phyloP scores from a whole-genome alignment of 2,113 vertebrate species.

The Tichodroma muraria region DNA sequence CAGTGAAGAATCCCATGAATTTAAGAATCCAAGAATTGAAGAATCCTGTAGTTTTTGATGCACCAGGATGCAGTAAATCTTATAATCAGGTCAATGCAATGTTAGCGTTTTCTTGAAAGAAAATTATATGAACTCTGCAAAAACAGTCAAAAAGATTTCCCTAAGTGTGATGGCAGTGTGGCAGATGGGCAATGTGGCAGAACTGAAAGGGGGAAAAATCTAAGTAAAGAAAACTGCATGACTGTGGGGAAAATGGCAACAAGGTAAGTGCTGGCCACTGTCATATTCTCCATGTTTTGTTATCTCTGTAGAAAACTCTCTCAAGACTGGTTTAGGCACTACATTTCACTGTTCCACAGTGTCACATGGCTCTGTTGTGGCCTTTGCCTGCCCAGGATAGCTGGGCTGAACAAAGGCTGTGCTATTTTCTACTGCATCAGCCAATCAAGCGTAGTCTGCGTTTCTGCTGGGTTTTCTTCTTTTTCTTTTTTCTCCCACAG shows the following conservation, averaged over 20 bases:
- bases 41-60: not conserved
- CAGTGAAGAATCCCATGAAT: not conserved
- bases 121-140: not conserved
- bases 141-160: not conserved
- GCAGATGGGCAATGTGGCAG: not conserved
- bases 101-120: not conserved
- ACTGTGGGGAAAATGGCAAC: not conserved
- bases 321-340: not conserved
- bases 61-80: not conserved
- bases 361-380: not conserved
- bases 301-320: not conserved
- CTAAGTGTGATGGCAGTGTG: not conserved
- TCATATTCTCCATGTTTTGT: not conserved
- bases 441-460: not conserved
- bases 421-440: not conserved
- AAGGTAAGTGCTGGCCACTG: not conserved
- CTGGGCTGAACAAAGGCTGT: not conserved
- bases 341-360: not conserved
- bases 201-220: not conserved
- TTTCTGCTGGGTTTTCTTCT: not conserved
- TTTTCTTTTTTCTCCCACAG: not conserved
- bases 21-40: not conserved
- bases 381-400: not conserved
- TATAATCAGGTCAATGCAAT: not conserved
- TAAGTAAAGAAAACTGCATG: not conserved